Percentiles rank a stretch among this genome's conserved stretches.
These are phyloP conservation scores for Polymixis flavicincta DNA, from an alignment of 2,888 invertebrate genomes.

Conservation along the genomic window DNA sequence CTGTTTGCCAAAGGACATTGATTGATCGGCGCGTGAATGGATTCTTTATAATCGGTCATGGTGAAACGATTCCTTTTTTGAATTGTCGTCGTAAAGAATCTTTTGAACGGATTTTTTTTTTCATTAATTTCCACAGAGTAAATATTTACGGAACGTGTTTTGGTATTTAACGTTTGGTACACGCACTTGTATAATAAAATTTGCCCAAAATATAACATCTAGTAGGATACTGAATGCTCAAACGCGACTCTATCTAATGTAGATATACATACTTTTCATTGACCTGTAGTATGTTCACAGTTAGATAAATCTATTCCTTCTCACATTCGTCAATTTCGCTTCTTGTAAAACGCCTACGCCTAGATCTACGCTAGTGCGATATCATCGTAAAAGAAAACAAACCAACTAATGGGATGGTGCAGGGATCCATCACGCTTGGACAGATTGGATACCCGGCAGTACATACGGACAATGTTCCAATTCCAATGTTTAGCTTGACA, in stretches of 20 bases:
- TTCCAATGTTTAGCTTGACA: constrained; percentile 25
- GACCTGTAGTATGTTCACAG: neutral
- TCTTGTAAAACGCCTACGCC: constrained; percentile 1
- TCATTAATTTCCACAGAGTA: constrained; percentile 39
- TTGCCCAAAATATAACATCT: neutral
- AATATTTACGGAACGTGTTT: constrained; percentile 31
- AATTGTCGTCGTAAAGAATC: constrained; percentile 54
- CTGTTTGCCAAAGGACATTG: constrained; percentile 63
- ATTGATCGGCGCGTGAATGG: constrained; percentile 65
- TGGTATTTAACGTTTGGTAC: neutral
- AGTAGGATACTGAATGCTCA: neutral
- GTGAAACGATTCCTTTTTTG: constrained; percentile 58
- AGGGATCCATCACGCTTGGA: constrained; percentile 56
- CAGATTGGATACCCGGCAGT: constrained; percentile 35
- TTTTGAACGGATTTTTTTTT: constrained; percentile 38
- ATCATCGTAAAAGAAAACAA: constrained; percentile 46
- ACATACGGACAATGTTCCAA: constrained; percentile 16
- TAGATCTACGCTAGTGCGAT: constrained; percentile 31
- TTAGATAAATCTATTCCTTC: neutral
- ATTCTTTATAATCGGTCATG: constrained; percentile 65
- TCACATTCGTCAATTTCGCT: constrained; percentile 1
- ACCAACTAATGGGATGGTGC: constrained; percentile 29
- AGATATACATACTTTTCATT: neutral
- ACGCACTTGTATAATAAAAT: neutral
- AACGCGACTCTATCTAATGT: neutral